A percentile compares a stretch with the other conserved stretches of the same genome.
These are phyloP conservation scores for Leptopilina boulardi DNA, from an alignment of 1,140 invertebrate genomes.

Conservation along the genomic window DNA sequence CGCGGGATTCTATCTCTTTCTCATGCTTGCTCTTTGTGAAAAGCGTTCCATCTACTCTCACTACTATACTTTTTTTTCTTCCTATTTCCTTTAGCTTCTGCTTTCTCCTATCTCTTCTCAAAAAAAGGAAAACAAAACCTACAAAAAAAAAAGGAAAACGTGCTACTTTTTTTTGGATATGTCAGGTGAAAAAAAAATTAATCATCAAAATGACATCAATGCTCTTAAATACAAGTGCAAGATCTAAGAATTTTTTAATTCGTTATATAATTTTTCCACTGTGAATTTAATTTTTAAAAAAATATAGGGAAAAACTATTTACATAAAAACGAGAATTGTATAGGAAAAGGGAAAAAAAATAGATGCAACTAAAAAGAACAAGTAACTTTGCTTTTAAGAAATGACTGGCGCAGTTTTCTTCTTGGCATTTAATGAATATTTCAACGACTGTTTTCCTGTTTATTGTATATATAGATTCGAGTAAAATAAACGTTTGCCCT, in stretches of 20 bases:
- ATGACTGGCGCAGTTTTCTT: not conserved
- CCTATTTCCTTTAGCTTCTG: not conserved
- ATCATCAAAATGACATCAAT: not conserved
- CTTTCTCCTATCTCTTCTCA: not conserved
- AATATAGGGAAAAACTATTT: too few relatives aligned
- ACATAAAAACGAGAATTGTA: too few relatives aligned
- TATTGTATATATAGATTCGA: too few relatives aligned
- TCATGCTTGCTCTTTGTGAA: constrained; percentile 45
- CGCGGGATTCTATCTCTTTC: constrained; percentile 53
- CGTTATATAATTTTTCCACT: too few relatives aligned
- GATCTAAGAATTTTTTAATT: too few relatives aligned
- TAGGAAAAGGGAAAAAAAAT: too few relatives aligned
- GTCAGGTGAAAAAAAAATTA: not conserved
- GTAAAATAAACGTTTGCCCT: not conserved
- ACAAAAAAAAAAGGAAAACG: too few relatives aligned
- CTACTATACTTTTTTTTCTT: constrained; percentile 28
- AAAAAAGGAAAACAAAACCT: not conserved
- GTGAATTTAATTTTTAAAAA: too few relatives aligned
- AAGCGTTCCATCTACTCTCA: not conserved
- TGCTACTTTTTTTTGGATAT: constrained; percentile 1
- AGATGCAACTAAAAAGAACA: too few relatives aligned
- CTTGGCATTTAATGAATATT: not conserved
- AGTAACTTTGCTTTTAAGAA: too few relatives aligned
- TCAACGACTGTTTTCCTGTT: not conserved
- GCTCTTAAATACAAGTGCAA: not conserved